Percentiles rank a stretch among this genome's conserved stretches.
Evolutionary conservation across 2,797 vertebrate genomes (phyloP).

Genomic region (Melanotaenia pygmaea): DNA sequence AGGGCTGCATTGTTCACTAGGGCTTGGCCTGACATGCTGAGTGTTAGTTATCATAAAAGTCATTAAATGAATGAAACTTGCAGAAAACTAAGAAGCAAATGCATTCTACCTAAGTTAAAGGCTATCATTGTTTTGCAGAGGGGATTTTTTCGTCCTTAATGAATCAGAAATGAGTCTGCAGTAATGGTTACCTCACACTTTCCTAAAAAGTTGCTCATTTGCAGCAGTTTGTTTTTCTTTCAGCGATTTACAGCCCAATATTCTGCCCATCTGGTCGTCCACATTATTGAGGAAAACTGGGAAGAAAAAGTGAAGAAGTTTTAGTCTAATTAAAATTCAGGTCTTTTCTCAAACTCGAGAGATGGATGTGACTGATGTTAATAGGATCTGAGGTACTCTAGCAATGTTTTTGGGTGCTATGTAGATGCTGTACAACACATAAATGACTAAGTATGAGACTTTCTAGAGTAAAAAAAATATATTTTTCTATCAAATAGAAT

Average conservation of each 20-base stretch:
- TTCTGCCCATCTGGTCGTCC: slow-evolving; percentile 45
- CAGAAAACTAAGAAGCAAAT: background rate
- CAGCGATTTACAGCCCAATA: slow-evolving; percentile 27
- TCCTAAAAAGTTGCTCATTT: slow-evolving; percentile 28
- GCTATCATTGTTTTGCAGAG: background rate
- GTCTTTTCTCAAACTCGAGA: slow-evolving; percentile 16
- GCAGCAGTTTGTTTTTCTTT: slow-evolving; percentile 14
- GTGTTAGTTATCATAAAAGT: background rate
- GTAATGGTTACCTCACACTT: slow-evolving; percentile 27
- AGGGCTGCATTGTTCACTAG: background rate
- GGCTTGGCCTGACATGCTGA: background rate
- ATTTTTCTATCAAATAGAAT: slow-evolving; percentile 1
- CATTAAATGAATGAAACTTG: background rate
- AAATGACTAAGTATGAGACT: background rate
- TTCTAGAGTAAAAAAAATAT: slow-evolving; percentile 8
- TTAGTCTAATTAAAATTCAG: slow-evolving; percentile 26
- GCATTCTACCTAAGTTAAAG: background rate
- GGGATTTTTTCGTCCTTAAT: slow-evolving; percentile 32
- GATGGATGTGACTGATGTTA: slow-evolving; percentile 7
- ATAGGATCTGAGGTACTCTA: slow-evolving; percentile 3
- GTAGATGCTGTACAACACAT: background rate
- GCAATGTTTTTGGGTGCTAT: slow-evolving; percentile 3
- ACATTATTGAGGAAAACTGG: slow-evolving; percentile 45
- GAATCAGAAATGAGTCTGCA: slow-evolving; percentile 34
- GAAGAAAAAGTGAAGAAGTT: slow-evolving; percentile 26